Evolutionary conservation across 2,797 vertebrate genomes (phyloP).

Genomic region (Brotula barbata): DNA sequence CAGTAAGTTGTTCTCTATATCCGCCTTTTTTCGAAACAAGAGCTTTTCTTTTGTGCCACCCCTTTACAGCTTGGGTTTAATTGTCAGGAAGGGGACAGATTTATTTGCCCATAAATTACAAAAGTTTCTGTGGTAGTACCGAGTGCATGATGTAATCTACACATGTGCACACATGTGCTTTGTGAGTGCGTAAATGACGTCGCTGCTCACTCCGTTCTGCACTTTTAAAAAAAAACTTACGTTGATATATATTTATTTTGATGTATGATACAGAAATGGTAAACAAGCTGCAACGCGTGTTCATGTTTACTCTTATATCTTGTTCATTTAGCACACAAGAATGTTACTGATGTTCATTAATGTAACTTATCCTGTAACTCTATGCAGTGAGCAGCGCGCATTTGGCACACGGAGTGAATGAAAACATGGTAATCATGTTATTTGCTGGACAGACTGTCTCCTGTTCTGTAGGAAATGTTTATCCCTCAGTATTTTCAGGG

Average conservation of each 20-base stretch:
- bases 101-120: slow-evolving; percentile 78
- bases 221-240: slow-evolving; percentile 1
- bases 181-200: slow-evolving; percentile 47
- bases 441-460: slow-evolving; percentile 55
- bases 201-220: slow-evolving; percentile 27
- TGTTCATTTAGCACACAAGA: no score
- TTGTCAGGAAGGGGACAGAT: slow-evolving; percentile 75
- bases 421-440: slow-evolving; percentile 37
- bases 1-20: slow-evolving; percentile 30
- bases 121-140: slow-evolving; percentile 65
- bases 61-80: slow-evolving; percentile 70
- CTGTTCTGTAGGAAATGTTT: slow-evolving; percentile 31
- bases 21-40: slow-evolving; percentile 49
- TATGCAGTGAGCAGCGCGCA: neutral
- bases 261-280: neutral
- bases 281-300: no score
- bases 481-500: slow-evolving; percentile 41
- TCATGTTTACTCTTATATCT: no score
- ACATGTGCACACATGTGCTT: slow-evolving; percentile 68
- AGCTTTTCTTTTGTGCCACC: slow-evolving; percentile 74
- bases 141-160: slow-evolving; percentile 72
- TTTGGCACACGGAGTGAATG: slow-evolving; percentile 25
- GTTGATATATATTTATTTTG: neutral
- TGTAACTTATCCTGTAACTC: no score
- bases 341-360: no score